Conservation (phyloP, 2,797 vertebrate genomes). For the Silurus lanzhouensis region DNA sequence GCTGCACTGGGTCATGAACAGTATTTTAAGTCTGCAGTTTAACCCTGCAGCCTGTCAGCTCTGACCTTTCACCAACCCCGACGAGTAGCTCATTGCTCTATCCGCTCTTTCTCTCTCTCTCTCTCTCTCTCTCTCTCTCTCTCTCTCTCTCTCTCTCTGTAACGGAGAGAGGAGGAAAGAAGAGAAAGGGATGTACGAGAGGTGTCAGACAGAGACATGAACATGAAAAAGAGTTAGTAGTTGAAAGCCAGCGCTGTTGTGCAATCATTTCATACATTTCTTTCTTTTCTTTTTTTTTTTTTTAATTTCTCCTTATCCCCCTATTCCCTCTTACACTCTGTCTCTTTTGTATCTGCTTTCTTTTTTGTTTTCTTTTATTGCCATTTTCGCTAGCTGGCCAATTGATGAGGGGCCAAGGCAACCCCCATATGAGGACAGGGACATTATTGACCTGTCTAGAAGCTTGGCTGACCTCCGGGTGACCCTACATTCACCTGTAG, state of each 20-base stretch:
- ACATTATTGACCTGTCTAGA: conserved; percentile 93
- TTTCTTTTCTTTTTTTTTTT: conserved; percentile 66
- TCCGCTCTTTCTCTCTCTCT: conserved; percentile 67
- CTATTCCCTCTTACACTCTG: conserved; percentile 28
- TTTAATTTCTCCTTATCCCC: conserved; percentile 36
- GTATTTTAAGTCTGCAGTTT: conserved; percentile 99
- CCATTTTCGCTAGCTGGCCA: conserved; percentile 76
- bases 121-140: conserved; percentile 80
- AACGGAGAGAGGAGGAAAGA: conserved; percentile 44
- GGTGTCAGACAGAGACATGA: conserved; percentile 96
- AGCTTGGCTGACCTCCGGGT: conserved; percentile 85
- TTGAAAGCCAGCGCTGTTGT: conserved; percentile 93
- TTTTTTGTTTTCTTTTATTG: conserved; percentile 77
- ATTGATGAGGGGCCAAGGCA: conserved; percentile 76
- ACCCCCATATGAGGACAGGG: conserved; percentile 86
- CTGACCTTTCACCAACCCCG: conserved; percentile 99
- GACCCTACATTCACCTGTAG: conserved; percentile 94
- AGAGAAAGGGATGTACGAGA: conserved; percentile 84
- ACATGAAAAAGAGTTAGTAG: conserved; percentile 98
- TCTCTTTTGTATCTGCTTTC: conserved; percentile 61
- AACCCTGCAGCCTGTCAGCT: conserved; percentile 97
- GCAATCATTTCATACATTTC: conserved; percentile 95
- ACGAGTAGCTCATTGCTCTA: conserved; percentile 94
- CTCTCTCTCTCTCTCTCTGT: conserved; percentile 71
- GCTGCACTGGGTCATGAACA: conserved; percentile 96